Percentiles rank a stretch among this genome's conserved stretches.
phyloP scores from a whole-genome alignment of 2,113 vertebrate genomes.

The Macrotus californicus region DNA sequence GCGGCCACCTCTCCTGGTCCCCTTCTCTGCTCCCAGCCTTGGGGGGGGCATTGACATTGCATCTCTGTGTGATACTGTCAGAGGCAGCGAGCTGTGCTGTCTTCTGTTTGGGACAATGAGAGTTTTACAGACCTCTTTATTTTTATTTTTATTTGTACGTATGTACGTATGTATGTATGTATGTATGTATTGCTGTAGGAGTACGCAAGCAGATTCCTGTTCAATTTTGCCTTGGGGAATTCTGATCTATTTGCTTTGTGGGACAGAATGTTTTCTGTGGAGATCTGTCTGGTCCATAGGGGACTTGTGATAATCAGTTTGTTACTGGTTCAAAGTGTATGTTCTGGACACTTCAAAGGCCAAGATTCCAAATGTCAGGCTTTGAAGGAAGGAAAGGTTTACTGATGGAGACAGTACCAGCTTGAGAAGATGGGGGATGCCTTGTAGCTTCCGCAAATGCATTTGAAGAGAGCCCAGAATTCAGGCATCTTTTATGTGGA shows the following conservation, averaged over 20 bases:
- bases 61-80: not conserved
- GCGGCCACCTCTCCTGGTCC: conserved; percentile 39
- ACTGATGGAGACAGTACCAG: not conserved
- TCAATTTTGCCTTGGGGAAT: not conserved
- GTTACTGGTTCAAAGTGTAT: not conserved
- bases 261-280: not conserved
- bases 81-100: conserved; percentile 43
- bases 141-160: no score
- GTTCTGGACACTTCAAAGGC: not conserved
- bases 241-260: not conserved
- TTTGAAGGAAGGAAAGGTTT: not conserved
- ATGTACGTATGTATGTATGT: no score
- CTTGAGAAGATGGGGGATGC: not conserved
- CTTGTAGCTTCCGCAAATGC: not conserved
- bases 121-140: conserved; percentile 43
- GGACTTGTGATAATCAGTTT: not conserved
- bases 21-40: not conserved
- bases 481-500: not conserved
- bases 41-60: conserved; percentile 13
- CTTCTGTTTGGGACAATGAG: not conserved
- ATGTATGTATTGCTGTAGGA: no score
- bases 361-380: not conserved
- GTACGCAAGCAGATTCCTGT: not conserved
- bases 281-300: not conserved
- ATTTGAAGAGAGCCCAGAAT: not conserved